These are phyloP conservation scores for Cataglyphis hispanica DNA, from an alignment of 1,140 invertebrate genomes.

Conservation along the genomic window DNA sequence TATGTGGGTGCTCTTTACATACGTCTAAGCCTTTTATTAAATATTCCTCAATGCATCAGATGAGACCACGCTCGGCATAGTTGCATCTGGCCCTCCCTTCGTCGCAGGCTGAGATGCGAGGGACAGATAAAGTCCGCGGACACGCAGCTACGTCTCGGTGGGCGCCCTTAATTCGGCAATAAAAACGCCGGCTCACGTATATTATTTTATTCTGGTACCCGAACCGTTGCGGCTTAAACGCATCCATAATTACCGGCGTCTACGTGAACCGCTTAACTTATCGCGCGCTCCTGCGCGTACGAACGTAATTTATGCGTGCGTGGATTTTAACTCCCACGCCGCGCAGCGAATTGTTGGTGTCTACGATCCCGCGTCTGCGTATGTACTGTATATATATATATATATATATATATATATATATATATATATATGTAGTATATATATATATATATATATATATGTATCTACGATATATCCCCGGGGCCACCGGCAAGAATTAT, in stretches of 20 bases:
- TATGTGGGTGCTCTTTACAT: slow-evolving; percentile 40
- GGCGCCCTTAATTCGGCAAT: slow-evolving; percentile 84
- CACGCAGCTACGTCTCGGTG: slow-evolving; percentile 76
- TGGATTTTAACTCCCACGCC: slow-evolving; percentile 82
- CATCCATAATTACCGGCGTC: slow-evolving; percentile 85
- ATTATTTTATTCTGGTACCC: slow-evolving; percentile 86
- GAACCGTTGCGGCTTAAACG: slow-evolving; percentile 85
- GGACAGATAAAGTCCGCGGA: slow-evolving; percentile 79
- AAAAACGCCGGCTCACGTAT: slow-evolving; percentile 85
- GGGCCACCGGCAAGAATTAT: slow-evolving; percentile 69
- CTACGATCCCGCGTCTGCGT: slow-evolving; percentile 53
- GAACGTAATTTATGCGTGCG: slow-evolving; percentile 80
- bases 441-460: background rate
- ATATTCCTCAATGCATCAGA: slow-evolving; percentile 69
- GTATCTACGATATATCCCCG: slow-evolving; percentile 38
- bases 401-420: too few species aligned
- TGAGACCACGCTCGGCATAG: slow-evolving; percentile 73
- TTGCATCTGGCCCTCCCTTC: slow-evolving; percentile 66
- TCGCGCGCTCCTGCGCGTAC: slow-evolving; percentile 76
- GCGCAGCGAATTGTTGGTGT: slow-evolving; percentile 72
- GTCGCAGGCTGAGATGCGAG: slow-evolving; percentile 77
- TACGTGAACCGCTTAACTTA: slow-evolving; percentile 86
- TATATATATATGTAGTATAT: too few species aligned
- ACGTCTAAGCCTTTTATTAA: slow-evolving; percentile 52
- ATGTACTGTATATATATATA: background rate